Evolutionary conservation across 2,113 vertebrate species (phyloP).

Genomic region (Machaerirhynchus nigripectus): DNA sequence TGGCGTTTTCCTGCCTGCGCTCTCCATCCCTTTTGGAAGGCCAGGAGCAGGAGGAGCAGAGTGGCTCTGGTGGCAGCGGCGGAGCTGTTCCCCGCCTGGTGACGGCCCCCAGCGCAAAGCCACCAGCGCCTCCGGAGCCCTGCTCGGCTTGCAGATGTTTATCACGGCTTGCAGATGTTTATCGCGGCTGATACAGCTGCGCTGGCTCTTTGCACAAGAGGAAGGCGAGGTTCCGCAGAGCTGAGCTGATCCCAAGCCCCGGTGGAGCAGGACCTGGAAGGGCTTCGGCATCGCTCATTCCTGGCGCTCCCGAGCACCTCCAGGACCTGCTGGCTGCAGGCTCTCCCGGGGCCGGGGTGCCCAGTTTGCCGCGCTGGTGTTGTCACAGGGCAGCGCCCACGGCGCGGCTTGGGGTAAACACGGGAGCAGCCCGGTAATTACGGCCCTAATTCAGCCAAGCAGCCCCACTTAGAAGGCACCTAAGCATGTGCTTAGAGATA

Average conservation of each 20-base stretch:
- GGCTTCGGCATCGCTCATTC: fast-evolving
- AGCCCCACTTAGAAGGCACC: neutral
- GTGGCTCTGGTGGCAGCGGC: fast-evolving
- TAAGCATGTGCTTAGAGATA: neutral
- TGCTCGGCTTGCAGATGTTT: neutral
- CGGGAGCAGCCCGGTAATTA: neutral
- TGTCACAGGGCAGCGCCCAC: neutral
- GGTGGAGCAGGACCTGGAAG: neutral
- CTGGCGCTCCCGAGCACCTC: neutral
- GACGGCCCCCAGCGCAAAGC: neutral
- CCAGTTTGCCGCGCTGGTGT: fast-evolving
- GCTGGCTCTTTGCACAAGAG: neutral
- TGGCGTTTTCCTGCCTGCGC: neutral
- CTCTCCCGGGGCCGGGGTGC: neutral
- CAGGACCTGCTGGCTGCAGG: neutral
- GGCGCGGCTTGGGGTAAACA: neutral
- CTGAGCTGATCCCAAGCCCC: neutral
- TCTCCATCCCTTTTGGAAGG: neutral
- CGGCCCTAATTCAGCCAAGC: neutral
- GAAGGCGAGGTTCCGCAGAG: neutral
- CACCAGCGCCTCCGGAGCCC: neutral
- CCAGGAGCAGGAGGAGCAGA: neutral
- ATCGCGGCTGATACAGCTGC: neutral
- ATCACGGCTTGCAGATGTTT: neutral
- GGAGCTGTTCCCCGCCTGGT: neutral